Evolutionary conservation across 2,113 vertebrate genomes (phyloP), one percentile per base, ranked within the genome.

Genomic region (Bos indicus): DNA sequence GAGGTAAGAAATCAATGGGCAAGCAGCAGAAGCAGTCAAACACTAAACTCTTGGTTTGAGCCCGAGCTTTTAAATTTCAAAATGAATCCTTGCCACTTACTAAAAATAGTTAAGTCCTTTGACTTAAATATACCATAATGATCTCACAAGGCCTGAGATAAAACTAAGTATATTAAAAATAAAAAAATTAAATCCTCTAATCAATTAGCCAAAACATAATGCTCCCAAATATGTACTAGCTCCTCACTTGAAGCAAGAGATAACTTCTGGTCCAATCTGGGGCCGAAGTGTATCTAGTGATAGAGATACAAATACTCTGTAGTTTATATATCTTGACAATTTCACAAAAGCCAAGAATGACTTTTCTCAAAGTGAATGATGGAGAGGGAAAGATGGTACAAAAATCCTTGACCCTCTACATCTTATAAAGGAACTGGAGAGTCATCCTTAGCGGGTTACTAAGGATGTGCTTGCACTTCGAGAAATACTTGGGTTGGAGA

Each of bases 41-140:
- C 52, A 96, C 16, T 40, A 67, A 54, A 90, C 36, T 84, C 30
- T 59, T 84, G 71, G 48, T 97, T 87, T 96, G 87, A 87, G 25
- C 17, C 28, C 81, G 46, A 51, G 60, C 12, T 88, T 60, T 90
- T 60, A 60, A 78, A 54, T 54, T 96, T 95, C 95, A 88, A 77
- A 96, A 96, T 89, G 30, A 97, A 88, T 33, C 30, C 56, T 43
- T 91, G 62, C 16, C 60, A 43, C 81, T 97, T 78, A 92, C 83
- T 51, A 81, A 87, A 92, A 56, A 93, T 10, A 54, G 15, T 19
- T 67, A 78, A 95, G 23, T 87, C 8, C 33, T 85, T 57, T 94
- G 89, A 81, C 30, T 97, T 94, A 83, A 93, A 94, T 77, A 96
- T 54, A 48, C 26, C 30, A 95, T 6, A 2, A 82, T 78, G 71